These are phyloP conservation scores for Abrostola triplasia DNA, from an alignment of 2,888 invertebrate species.

Conservation along the genomic window DNA sequence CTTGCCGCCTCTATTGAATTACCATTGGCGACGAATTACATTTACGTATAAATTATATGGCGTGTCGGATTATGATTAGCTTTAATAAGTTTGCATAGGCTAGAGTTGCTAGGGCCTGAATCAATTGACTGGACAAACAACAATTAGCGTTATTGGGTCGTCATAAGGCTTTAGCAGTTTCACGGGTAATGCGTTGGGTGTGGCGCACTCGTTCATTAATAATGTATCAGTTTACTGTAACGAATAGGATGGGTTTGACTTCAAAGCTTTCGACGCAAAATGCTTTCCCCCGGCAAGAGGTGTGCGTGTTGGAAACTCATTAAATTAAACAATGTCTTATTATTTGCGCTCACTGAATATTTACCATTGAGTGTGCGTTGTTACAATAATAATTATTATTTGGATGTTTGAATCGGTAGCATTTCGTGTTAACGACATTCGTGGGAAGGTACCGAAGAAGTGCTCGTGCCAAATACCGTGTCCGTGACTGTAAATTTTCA, in stretches of 20 bases:
- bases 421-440: conserved; percentile 58
- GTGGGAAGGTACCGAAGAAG: conserved; percentile 58
- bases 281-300: conserved; percentile 43
- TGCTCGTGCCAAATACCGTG: conserved; percentile 61
- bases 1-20: conserved; percentile 67
- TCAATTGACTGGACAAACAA: conserved; percentile 47
- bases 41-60: conserved; percentile 65
- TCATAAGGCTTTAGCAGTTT: conserved; percentile 50
- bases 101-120: conserved; percentile 45
- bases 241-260: conserved; percentile 47
- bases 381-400: conserved; percentile 46
- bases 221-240: conserved; percentile 61
- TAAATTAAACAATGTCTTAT: conserved; percentile 48
- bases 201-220: conserved; percentile 59
- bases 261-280: conserved; percentile 50
- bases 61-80: conserved; percentile 56
- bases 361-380: conserved; percentile 28
- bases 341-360: conserved; percentile 41
- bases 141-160: conserved; percentile 58
- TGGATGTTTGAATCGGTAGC: conserved; percentile 51
- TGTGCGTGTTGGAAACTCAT: conserved; percentile 48
- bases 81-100: conserved; percentile 55
- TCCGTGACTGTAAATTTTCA: conserved; percentile 65
- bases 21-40: conserved; percentile 69
- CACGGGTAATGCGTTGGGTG: conserved; percentile 52